Base-by-base conservation (phyloP, 2,113 vertebrate species). In the Grantiella picta region DNA sequence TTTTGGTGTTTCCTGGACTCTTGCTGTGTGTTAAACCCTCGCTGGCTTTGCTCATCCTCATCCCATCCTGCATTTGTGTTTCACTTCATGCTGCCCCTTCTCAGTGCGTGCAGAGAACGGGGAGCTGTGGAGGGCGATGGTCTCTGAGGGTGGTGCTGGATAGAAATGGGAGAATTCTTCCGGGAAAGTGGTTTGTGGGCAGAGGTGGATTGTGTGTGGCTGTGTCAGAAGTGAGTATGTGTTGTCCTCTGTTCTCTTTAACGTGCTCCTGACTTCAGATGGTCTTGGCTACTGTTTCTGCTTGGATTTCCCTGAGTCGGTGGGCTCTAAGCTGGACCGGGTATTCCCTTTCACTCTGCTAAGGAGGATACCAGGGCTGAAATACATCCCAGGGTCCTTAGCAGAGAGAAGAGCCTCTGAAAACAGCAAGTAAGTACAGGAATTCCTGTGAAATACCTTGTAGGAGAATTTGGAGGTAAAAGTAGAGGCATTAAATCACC, bases 311-410 rank as follows among this genome's bases (percentile, higher is more conserved):
- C 96, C 98, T 0, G 98, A 98, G 88, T 95, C 94, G 0, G 77
- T 97, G 40, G 90, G 97, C 6, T 93, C 97, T 28, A 95, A 96
- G 38, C 94, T 99, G 24, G 98, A 99, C 86, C 89, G 38, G 78
- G 97, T 86, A 63, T 91, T 98, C 63, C 98, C 98, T 60, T 98
- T 99, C 95, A 97, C 96, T 24, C 75, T 98, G 61, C 86, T 99
- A 25, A 98, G 87, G 90, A 98, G 92, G 84, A 82, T 98, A 4
- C 96, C 97, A 4, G 56, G 97, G 27, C 95, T 98, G 80, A 97
- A 93, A 59, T 99, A 98, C 10, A 40, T 99, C 76, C 98, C 98
- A 2, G 98, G 97, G 13, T 98, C 98, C 57, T 91, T 53, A 4
- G 97, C 96, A 2, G 98, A 98, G 83, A 97, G 98, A 65, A 98